Percentiles rank a stretch among this genome's conserved stretches.
Conservation (phyloP, 2,113 vertebrate species). For the Trichomycterus rosablanca region DNA sequence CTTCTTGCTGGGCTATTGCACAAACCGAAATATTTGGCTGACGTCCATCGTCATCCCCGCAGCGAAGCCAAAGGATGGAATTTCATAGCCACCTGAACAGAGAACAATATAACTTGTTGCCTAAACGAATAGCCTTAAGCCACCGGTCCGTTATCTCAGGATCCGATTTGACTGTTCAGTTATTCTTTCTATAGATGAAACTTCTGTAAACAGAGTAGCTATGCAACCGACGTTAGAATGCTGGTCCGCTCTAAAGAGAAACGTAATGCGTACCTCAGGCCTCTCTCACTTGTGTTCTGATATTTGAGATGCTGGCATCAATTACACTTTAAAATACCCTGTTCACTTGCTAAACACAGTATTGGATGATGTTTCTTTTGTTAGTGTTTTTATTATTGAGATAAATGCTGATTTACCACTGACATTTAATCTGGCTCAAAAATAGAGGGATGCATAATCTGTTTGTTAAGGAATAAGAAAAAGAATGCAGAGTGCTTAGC, state of each 20-base stretch:
- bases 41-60: slow-evolving; percentile 49
- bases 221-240: slow-evolving; percentile 1
- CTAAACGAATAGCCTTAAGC: slow-evolving; percentile 3
- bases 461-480: too few relatives aligned
- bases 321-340: slow-evolving; percentile 3
- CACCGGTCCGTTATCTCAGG: slow-evolving; percentile 6
- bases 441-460: too few relatives aligned
- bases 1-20: slow-evolving; percentile 49
- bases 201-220: background rate
- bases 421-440: too few relatives aligned
- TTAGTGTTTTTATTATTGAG: too few relatives aligned
- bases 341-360: too few relatives aligned
- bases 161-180: too few relatives aligned
- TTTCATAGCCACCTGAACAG: slow-evolving; percentile 59
- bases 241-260: background rate
- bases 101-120: slow-evolving; percentile 17
- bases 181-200: too few relatives aligned
- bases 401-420: too few relatives aligned
- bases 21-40: slow-evolving; percentile 55
- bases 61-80: slow-evolving; percentile 52
- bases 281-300: background rate
- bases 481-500: too few relatives aligned
- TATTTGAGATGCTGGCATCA: slow-evolving; percentile 8
- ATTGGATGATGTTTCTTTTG: too few relatives aligned
- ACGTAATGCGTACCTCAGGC: background rate